Evolutionary conservation across 1,140 invertebrate species (phyloP), one percentile per base, ranked within the genome.

Genomic region (Brachionus plicatilis): DNA sequence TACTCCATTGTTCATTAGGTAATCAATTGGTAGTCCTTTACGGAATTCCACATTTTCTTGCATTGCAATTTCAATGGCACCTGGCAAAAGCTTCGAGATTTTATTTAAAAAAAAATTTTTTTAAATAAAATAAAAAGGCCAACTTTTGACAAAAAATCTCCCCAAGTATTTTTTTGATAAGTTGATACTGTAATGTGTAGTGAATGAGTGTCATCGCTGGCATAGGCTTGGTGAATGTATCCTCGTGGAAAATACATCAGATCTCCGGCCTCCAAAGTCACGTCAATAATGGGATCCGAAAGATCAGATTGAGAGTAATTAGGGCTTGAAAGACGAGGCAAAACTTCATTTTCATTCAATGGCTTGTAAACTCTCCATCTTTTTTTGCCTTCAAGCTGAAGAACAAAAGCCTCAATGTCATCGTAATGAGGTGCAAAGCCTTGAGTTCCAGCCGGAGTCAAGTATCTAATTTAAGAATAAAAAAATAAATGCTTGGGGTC

Each of bases 341-440:
- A 89, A 6, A 91, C 88, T 88, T 96, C 94, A 41, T 85, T 84
- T 72, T 88, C 87, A 85, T 85, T 87, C 85, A 88, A 47, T 47
- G 84, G 84, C 88, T 92, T 92, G 88, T 98, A 99, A 4, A 99
- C 88, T 86, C 93, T 93, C 97, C 97, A 99, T 85, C 93, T 92
- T 90, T 99, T 99, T 86, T 93, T 93, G 0, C 97, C 97, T 91
- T 99, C 97, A 7, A 98, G 89, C 91, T 99, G 97, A 50, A 99
- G 87, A 83, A 99, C 93, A 89, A 99, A 99, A 14, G 96, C 97
- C 91, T 99, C 97, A 86, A 99, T 98, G 87, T 99, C 97, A 91
- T 99, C 82, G 90, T 94, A 99, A 90, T 99, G 96, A 0, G 97
- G 96, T 2, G 97, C 96, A 92, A 99, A 99, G 0, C 97, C 96